These are phyloP conservation scores for Nibea coibor DNA, from an alignment of 2,113 vertebrate genomes.

Conservation along the genomic window DNA sequence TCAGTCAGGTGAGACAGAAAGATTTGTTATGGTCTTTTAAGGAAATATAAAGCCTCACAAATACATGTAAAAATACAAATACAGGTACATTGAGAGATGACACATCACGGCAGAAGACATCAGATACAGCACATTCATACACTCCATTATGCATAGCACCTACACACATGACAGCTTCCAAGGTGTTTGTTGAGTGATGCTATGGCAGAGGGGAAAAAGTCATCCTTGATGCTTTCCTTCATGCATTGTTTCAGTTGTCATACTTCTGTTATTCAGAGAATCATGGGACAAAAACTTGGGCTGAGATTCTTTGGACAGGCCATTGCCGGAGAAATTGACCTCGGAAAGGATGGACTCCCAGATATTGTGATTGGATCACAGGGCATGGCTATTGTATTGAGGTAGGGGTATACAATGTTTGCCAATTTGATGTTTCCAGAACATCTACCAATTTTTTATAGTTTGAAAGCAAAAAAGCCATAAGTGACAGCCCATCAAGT, in stretches of 20 bases:
- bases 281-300: conserved; percentile 67
- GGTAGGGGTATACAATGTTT: conserved; percentile 71
- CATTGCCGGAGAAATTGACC: conserved; percentile 83
- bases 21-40: no score
- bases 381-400: conserved; percentile 82
- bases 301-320: conserved; percentile 87
- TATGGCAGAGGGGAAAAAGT: neutral
- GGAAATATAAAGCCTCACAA: no score
- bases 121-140: no score
- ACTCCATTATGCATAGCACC: no score
- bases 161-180: no score
- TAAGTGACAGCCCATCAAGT: neutral
- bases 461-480: neutral
- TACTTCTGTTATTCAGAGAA: conserved; percentile 76
- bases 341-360: conserved; percentile 83
- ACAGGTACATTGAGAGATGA: no score
- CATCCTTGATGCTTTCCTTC: no score
- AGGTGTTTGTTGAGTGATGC: no score
- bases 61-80: no score
- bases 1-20: conserved; percentile 80
- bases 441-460: neutral
- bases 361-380: conserved; percentile 86
- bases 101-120: no score
- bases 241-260: neutral
- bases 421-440: neutral